phyloP scores from a whole-genome alignment of 2,888 invertebrate species.

The Lycocerus yunnanus region DNA sequence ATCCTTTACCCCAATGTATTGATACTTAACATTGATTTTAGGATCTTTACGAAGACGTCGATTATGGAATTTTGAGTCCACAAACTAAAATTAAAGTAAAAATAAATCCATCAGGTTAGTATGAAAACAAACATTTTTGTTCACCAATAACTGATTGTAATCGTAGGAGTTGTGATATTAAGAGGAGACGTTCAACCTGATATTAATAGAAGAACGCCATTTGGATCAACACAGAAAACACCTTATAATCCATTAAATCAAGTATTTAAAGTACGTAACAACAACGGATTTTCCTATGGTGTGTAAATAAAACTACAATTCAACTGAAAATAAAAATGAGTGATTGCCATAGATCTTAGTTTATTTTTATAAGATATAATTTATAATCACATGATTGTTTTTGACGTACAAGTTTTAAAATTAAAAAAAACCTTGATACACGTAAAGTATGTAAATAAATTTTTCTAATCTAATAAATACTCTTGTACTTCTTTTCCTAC shows the following conservation, averaged over 20 bases:
- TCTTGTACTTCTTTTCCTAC: constrained; percentile 65
- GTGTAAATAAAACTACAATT: background rate
- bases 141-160: constrained; percentile 9
- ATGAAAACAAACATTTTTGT: constrained; percentile 17
- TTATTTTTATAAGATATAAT: constrained; percentile 22
- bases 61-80: constrained; percentile 81
- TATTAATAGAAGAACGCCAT: constrained; percentile 47
- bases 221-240: constrained; percentile 51
- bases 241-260: constrained; percentile 60
- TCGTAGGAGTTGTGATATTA: constrained; percentile 76
- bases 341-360: constrained; percentile 22
- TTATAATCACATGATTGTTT: constrained; percentile 30
- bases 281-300: constrained; percentile 46
- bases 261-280: constrained; percentile 58
- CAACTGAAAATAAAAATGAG: constrained; percentile 11
- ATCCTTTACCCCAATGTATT: background rate
- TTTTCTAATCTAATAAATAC: constrained; percentile 65
- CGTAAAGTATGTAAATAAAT: constrained; percentile 23
- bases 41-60: constrained; percentile 89
- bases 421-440: constrained; percentile 12
- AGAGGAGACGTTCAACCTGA: constrained; percentile 77
- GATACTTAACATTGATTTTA: constrained; percentile 53
- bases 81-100: constrained; percentile 91
- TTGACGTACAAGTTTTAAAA: constrained; percentile 39
- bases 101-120: constrained; percentile 85